Evolutionary conservation across 2,888 invertebrate genomes (phyloP).

Genomic region (Dorcus hopei): DNA sequence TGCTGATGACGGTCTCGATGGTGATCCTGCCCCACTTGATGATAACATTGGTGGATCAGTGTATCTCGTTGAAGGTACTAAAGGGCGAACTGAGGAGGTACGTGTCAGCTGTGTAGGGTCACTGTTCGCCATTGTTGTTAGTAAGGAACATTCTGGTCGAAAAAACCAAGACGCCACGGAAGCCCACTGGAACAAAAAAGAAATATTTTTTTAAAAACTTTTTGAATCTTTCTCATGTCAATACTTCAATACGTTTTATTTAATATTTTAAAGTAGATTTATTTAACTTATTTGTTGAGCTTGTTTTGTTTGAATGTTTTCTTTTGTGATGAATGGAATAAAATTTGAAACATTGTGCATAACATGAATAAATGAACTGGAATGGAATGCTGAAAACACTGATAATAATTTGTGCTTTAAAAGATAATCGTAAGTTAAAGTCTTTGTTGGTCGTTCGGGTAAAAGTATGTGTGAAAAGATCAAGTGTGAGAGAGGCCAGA

Average conservation of each 20-base stretch:
- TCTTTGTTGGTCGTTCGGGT: no score
- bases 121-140: conserved; percentile 37
- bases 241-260: no score
- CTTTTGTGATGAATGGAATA: no score
- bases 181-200: conserved; percentile 48
- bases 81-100: conserved; percentile 25
- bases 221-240: background rate
- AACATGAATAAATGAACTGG: no score
- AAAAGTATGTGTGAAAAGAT: conserved; percentile 4
- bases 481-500: conserved; percentile 18
- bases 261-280: no score
- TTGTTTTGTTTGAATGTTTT: no score
- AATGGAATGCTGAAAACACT: no score
- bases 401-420: no score
- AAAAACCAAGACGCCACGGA: conserved; percentile 53
- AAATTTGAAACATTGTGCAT: no score
- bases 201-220: background rate
- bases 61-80: conserved; percentile 12
- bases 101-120: conserved; percentile 26
- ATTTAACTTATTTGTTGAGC: no score
- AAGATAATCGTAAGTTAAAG: no score
- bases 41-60: conserved; percentile 16
- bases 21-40: conserved; percentile 5
- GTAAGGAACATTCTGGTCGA: conserved; percentile 43
- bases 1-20: conserved; percentile 16